Base-by-base conservation (phyloP, 2,113 vertebrate genomes). In the Equus przewalskii region DNA sequence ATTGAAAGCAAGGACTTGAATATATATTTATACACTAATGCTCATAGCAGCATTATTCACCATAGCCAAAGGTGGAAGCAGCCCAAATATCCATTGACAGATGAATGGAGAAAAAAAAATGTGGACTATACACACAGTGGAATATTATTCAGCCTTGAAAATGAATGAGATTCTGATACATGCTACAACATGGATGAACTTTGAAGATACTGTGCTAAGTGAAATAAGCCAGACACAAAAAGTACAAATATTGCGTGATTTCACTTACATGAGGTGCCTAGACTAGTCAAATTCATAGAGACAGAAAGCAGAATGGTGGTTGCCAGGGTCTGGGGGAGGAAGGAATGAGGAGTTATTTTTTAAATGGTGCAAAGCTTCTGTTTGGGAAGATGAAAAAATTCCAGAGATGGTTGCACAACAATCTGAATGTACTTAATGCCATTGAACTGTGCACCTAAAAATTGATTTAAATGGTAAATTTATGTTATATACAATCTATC, bases 111-210 rank as follows among this genome's bases (percentile, higher is more conserved):
- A 73, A 54, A 89, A n/a, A 36, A 69, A 84, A 84, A 78, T 28
- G 9, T 83, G 6, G 18, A 49, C 0, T 49, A 79, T 36, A 22
- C n/a, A 18, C 36, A 24, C 46, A 44, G 54, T 49, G 24, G 26
- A 81, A 62, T 80, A 69, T 22, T 83, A 72, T 60, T 44, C 16
- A 46, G 8, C 33, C 46, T 96, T 84, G 18, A 75, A 92, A 95
- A 70, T 4, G 19, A 73, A 90, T 58, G 19, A 36, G n/a, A 51
- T 19, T 54, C 65, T 46, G 33, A 76, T 3, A 79, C 3, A 80
- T 28, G 11, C 6, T 49, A 18, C 67, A 73, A 60, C 49, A 41
- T 3, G 10, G 30, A 41, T 60, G 30, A 65, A 79, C 5, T 46
- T 28, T 82, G 24, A 89, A 60, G 22, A 54, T 26, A 28, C 33